A percentile compares a stretch with the other conserved stretches of the same genome.
phyloP scores from a whole-genome alignment of 2,113 vertebrate species.

The Pomatostomus ruficeps region DNA sequence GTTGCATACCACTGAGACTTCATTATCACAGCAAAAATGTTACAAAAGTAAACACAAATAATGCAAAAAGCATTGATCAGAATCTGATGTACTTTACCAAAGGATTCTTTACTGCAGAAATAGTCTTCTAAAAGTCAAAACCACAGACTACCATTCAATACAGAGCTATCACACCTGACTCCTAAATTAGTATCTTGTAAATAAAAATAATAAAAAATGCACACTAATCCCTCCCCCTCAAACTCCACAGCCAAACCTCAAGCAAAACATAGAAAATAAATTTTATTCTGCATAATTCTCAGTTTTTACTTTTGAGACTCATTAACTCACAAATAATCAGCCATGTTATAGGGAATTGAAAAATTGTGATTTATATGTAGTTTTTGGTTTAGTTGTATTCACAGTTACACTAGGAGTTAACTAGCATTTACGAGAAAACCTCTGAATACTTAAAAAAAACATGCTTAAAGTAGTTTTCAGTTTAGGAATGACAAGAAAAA shows the following conservation, averaged over 20 bases:
- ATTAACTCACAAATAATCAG: not conserved
- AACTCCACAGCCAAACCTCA: not conserved
- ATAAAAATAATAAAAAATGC: not conserved
- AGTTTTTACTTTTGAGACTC: not conserved
- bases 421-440: not conserved
- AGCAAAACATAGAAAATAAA: not conserved
- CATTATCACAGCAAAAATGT: not conserved
- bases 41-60: not conserved
- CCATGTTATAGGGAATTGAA: not conserved
- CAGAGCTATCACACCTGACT: not conserved
- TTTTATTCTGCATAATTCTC: not conserved
- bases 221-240: rapidly evolving
- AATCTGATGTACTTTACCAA: not conserved
- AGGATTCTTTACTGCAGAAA: not conserved
- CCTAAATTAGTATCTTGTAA: not conserved
- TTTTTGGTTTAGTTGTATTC: not conserved
- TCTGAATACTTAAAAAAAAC: not conserved
- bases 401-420: not conserved
- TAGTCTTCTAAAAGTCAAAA: not conserved
- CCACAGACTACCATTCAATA: not conserved
- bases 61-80: not conserved
- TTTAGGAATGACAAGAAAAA: not conserved
- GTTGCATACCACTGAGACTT: not conserved
- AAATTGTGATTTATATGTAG: not conserved
- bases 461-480: not conserved